Percentiles rank a stretch among this genome's conserved stretches.
These are phyloP conservation scores for Psephotus haematonotus DNA, from an alignment of 2,113 vertebrate genomes.

Conservation along the genomic window DNA sequence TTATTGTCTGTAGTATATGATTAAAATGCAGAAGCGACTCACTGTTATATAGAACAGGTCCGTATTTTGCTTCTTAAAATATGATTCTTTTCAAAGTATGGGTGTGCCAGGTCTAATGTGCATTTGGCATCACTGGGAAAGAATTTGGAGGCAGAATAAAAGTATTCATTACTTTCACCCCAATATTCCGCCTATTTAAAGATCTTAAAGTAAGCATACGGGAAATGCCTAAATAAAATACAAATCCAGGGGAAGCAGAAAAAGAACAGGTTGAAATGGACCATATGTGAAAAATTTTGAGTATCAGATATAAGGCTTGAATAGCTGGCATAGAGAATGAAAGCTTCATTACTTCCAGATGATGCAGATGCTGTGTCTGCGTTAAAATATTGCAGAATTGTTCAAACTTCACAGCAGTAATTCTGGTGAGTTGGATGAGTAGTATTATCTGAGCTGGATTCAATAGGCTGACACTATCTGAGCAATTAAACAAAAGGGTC, in stretches of 20 bases:
- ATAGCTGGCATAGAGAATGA: conserved; percentile 18
- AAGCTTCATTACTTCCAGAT: conserved; percentile 64
- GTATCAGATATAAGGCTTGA: conserved; percentile 18
- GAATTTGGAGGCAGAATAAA: conserved; percentile 37
- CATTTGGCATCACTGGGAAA: conserved; percentile 21
- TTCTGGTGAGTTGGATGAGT: background rate
- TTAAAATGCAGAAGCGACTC: conserved; percentile 13
- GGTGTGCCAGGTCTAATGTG: conserved; percentile 4
- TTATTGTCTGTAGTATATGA: background rate
- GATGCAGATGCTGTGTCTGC: conserved; percentile 33
- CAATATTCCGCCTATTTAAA: conserved; percentile 55
- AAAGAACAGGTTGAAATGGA: conserved; percentile 45
- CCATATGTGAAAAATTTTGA: conserved; percentile 50
- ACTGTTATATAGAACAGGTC: conserved; percentile 1
- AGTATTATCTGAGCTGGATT: background rate
- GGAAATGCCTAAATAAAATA: conserved; percentile 39
- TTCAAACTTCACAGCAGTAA: background rate
- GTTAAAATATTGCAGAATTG: background rate
- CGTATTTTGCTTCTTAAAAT: conserved; percentile 21
- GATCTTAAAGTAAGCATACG: conserved; percentile 21
- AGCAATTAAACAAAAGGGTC: background rate
- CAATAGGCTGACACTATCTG: background rate
- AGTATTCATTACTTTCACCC: conserved; percentile 29
- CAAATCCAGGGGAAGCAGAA: background rate
- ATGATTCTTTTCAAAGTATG: conserved; percentile 37